A percentile compares a stretch with the other conserved stretches of the same genome.
Evolutionary conservation across 2,888 invertebrate genomes (phyloP).

Genomic region (Lobophora halterata): DNA sequence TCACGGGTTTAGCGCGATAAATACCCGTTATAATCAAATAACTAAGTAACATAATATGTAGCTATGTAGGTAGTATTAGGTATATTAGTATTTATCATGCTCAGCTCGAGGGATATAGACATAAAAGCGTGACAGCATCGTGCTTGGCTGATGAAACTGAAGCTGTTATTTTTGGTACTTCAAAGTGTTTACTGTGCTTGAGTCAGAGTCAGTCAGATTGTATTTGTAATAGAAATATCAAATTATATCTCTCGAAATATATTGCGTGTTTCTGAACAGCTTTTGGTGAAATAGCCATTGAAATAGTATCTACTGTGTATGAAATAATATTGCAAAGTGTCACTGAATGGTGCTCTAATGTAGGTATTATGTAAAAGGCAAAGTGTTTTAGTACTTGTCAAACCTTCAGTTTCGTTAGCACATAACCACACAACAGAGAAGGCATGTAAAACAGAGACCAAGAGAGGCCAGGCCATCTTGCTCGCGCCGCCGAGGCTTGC

Average conservation of each 20-base stretch:
- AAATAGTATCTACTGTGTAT: no score
- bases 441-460: slow-evolving; percentile 57
- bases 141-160: slow-evolving; percentile 52
- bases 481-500: slow-evolving; percentile 66
- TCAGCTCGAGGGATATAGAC: slow-evolving; percentile 48
- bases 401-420: slow-evolving; percentile 65
- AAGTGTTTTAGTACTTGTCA: slow-evolving; percentile 16
- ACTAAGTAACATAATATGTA: neutral
- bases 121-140: slow-evolving; percentile 58
- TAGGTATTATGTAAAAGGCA: neutral
- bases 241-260: no score
- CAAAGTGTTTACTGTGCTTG: slow-evolving; percentile 11
- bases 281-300: no score
- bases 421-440: slow-evolving; percentile 41
- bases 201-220: neutral
- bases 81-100: slow-evolving; percentile 41
- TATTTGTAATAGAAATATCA: no score
- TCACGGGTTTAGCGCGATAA: no score
- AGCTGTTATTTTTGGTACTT: slow-evolving; percentile 35
- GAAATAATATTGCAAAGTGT: no score
- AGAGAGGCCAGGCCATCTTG: slow-evolving; percentile 76
- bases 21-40: no score
- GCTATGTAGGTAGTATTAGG: slow-evolving; percentile 3
- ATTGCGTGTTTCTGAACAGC: no score
- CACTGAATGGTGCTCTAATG: no score